Base-by-base conservation (phyloP, 2,888 invertebrate genomes). In the Gisinianus flammeolus region DNA sequence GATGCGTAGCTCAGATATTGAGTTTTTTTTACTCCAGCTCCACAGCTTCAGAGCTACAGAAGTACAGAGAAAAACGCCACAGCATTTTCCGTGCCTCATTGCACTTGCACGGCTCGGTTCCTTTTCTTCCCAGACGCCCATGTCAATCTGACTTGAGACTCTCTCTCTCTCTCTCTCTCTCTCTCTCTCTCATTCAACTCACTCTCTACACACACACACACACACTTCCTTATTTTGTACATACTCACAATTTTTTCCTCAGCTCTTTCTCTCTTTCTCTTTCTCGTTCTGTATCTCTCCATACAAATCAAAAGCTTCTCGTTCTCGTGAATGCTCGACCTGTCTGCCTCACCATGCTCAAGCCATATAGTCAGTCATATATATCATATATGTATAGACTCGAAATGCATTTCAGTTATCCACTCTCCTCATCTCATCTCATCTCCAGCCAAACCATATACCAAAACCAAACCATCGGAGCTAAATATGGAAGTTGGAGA, bases 1-100 rank as follows among this genome's bases (percentile, higher is more conserved):
- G 79, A 79, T 76, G 79, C 78, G 73, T 71, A 30, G 69, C 78
- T 74, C 54, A 73, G 78, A 78, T 78, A 78, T 78, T 78, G 72
- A 77, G 72, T 77, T 72, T 64, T 72, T 69, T 24, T 70, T 62
- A 28, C 44, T 77, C 58, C 8, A 24, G 69, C 35, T n/a, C n/a
- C n/a, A n/a, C n/a, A n/a, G n/a, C n/a, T 26, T 4, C 22, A 70
- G 68, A 33, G 68, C n/a, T 44, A 6, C 8, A 4, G 8, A 44
- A 44, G n/a, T 4, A 6, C 8, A 44, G 76, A 78, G 30, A 62
- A 35, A 58, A 72, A 56, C 72, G 77, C 58, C 30, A 73, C 56
- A 74, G 68, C 71, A 71, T 78, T 76, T 73, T 77, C 80, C 74
- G 52, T 76, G 78, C 72, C 80, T 80, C 80, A 80, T 80, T 80